phyloP scores from a whole-genome alignment of 2,113 vertebrate genomes.

The Eclectus roratus region DNA sequence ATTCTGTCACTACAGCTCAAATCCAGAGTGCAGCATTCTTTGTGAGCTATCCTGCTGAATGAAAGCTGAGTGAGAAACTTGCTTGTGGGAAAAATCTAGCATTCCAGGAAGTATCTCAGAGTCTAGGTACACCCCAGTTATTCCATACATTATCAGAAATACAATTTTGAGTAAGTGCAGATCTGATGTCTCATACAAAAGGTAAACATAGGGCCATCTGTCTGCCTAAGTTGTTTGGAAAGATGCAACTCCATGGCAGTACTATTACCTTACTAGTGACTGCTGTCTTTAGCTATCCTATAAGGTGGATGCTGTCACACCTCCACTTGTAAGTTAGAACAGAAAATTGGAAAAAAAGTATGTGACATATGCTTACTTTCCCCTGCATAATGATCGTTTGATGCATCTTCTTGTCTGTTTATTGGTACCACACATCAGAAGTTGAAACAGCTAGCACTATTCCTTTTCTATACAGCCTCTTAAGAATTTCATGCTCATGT shows the following conservation, averaged over 20 bases:
- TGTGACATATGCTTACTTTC: not conserved
- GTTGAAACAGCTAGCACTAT: not conserved
- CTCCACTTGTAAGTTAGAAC: not conserved
- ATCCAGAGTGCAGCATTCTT: not conserved
- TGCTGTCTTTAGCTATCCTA: not conserved
- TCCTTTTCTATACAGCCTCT: not conserved
- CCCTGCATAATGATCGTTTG: not conserved
- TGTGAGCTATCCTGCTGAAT: not conserved
- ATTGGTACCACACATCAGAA: not conserved
- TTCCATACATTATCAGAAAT: not conserved
- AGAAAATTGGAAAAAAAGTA: not conserved
- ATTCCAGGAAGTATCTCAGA: not conserved
- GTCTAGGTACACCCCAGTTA: not conserved
- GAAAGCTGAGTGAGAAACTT: not conserved
- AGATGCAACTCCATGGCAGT: not conserved
- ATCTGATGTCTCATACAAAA: not conserved
- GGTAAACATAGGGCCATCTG: not conserved
- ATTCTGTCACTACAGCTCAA: not conserved
- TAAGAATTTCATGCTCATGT: not conserved
- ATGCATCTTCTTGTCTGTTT: not conserved
- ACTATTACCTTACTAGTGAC: not conserved
- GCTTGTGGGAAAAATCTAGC: not conserved
- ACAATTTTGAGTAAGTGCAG: not conserved
- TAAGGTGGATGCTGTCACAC: not conserved
- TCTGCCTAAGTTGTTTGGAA: not conserved